Evolutionary conservation across 2,113 vertebrate species (phyloP).

Genomic region (Sinocyclocheilus anophthalmus): DNA sequence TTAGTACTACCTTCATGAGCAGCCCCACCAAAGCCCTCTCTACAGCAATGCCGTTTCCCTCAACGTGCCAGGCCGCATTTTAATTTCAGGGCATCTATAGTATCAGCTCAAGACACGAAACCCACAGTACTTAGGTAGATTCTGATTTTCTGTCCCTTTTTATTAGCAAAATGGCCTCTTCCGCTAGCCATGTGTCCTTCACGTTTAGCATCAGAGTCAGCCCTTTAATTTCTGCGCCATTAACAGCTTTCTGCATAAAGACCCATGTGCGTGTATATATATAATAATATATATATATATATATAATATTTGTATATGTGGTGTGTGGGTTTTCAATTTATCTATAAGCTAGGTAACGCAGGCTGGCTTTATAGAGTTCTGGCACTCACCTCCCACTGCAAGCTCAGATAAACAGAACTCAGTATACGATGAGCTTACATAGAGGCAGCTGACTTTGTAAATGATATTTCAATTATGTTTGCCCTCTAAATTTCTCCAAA

Average conservation of each 20-base stretch:
- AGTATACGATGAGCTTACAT: neutral
- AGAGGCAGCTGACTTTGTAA: neutral
- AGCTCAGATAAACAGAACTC: neutral
- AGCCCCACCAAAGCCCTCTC: neutral
- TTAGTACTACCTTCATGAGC: constrained; percentile 48
- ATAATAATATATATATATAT: too few species aligned
- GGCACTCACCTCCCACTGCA: neutral
- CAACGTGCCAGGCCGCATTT: constrained; percentile 52
- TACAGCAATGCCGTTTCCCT: constrained; percentile 56
- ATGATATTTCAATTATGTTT: neutral
- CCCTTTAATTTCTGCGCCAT: constrained; percentile 70
- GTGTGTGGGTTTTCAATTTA: constrained; percentile 69
- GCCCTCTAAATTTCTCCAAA: neutral
- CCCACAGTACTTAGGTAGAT: constrained; percentile 46
- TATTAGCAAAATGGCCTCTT: constrained; percentile 66
- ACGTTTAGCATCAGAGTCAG: constrained; percentile 61
- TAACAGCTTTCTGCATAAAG: constrained; percentile 68
- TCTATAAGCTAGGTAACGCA: constrained; percentile 50
- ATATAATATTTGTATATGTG: constrained; percentile 50
- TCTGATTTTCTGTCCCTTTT: constrained; percentile 36
- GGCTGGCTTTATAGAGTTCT: constrained; percentile 21
- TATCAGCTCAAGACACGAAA: constrained; percentile 50
- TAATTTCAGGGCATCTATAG: constrained; percentile 63
- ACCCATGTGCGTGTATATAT: constrained; percentile 54
- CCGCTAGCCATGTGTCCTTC: constrained; percentile 51